These are phyloP conservation scores for Chelonia mydas DNA, from an alignment of 2,797 vertebrate genomes.

Conservation along the genomic window DNA sequence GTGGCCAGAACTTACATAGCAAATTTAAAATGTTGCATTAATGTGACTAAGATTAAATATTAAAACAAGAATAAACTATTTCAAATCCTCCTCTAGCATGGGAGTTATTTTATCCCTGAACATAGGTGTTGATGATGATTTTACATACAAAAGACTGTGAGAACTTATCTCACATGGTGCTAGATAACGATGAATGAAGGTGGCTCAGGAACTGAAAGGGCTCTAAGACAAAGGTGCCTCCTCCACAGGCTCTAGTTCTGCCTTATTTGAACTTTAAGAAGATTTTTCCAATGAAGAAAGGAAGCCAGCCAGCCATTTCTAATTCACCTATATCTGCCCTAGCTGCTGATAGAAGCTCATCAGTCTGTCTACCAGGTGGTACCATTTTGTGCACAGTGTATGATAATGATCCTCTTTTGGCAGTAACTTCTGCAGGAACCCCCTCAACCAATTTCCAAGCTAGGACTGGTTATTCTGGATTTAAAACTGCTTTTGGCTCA, in stretches of 20 bases:
- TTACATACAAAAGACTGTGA: not conserved
- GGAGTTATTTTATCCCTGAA: not conserved
- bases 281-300: not conserved
- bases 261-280: not conserved
- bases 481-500: not conserved
- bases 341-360: not conserved
- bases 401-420: not conserved
- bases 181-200: not conserved
- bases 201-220: not conserved
- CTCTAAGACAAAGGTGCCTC: not conserved
- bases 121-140: slow-evolving; percentile 15
- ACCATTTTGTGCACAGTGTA: not conserved
- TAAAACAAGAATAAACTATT: not conserved
- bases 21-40: not conserved
- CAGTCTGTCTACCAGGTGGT: not conserved
- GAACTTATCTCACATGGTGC: not conserved
- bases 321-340: not conserved
- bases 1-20: not conserved
- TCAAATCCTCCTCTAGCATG: not conserved
- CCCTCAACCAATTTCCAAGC: accelerated
- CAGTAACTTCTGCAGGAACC: not conserved
- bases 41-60: not conserved
- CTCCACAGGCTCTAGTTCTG: not conserved
- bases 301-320: not conserved
- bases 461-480: not conserved